phyloP scores from a whole-genome alignment of 1,140 invertebrate genomes.

The Phymorhynchus buccinoides region DNA sequence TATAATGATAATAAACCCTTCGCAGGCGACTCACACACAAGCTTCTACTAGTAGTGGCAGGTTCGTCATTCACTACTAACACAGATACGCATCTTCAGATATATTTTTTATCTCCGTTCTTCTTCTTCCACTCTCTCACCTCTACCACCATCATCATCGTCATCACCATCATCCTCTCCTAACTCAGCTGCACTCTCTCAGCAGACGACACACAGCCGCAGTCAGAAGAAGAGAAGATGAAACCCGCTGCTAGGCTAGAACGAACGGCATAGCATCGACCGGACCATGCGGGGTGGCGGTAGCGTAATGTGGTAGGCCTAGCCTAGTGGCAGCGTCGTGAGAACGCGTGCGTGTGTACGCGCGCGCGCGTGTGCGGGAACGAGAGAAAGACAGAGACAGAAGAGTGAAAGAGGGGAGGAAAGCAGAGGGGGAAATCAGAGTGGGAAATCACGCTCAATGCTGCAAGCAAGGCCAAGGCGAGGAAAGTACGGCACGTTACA shows the following conservation, averaged over 20 bases:
- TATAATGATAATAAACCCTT: not conserved
- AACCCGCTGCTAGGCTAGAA: too few relatives aligned
- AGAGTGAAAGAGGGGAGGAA: not conserved
- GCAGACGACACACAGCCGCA: not conserved
- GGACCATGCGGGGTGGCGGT: not conserved
- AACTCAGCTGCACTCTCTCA: not conserved
- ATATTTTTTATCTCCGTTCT: not conserved
- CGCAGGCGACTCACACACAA: too few relatives aligned
- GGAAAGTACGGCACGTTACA: not conserved
- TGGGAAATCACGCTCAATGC: conserved; percentile 4
- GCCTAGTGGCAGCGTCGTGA: too few relatives aligned
- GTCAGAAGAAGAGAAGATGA: not conserved
- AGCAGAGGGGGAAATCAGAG: not conserved
- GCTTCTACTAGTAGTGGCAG: too few relatives aligned
- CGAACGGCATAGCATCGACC: not conserved
- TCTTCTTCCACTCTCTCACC: not conserved
- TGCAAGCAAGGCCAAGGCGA: not conserved
- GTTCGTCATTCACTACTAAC: not conserved
- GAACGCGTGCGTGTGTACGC: not conserved
- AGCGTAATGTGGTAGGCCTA: too few relatives aligned
- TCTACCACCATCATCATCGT: not conserved
- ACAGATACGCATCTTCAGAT: conserved; percentile 7
- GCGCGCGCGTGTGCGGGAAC: not conserved
- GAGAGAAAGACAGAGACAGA: too few relatives aligned
- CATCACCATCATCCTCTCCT: not conserved